Base-by-base conservation (phyloP, 2,113 vertebrate genomes). In the Heteronetta atricapilla region DNA sequence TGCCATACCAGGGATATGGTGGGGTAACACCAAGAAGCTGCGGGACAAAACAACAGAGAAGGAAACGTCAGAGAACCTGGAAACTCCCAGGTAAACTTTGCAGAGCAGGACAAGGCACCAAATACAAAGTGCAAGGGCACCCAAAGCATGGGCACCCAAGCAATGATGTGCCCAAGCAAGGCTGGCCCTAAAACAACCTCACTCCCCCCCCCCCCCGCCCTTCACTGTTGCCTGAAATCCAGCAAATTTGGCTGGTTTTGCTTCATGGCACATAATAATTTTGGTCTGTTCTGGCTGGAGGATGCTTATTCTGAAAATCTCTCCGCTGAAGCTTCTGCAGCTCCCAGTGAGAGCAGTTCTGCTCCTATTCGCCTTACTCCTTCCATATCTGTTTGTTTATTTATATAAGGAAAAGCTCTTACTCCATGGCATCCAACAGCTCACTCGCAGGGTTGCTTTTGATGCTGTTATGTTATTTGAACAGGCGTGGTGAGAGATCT, bases 401-500 rank as follows among this genome's bases (percentile, higher is more conserved):
- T 88, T 60, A 6, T 20, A 31, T 22, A 10, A 58, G 78, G 40
- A 50, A 23, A 68, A 89, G 55, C 62, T 73, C 63, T 59, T 88
- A 90, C 73, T 83, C 78, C 34, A 0, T 34, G 50, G 84, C 44
- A 66, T 79, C 80, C 81, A 40, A 13, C 84, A 83, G 63, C 63
- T 76, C 40, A 8, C 77, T 81, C 2, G 0, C 80, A 52, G 87
- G 55, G 73, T 56, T 69, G 86, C 73, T 80, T 86, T 88, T 68
- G 84, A 94, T 93, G 84, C 77, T 23, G 48, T 64, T 55, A 15
- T 68, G 62, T 76, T 93, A 46, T 81, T 92, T 79, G 87, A 83
- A 90, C 90, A 81, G 73, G 78, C 82, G 21, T 86, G 88, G 88
- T 73, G 92, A 93, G 87, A 88, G 92, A 86, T 64, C 76, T 89